Percentiles rank a stretch among this genome's conserved stretches.
Conservation (phyloP, 2,797 vertebrate genomes). For the Coracias cyanogaster region DNA sequence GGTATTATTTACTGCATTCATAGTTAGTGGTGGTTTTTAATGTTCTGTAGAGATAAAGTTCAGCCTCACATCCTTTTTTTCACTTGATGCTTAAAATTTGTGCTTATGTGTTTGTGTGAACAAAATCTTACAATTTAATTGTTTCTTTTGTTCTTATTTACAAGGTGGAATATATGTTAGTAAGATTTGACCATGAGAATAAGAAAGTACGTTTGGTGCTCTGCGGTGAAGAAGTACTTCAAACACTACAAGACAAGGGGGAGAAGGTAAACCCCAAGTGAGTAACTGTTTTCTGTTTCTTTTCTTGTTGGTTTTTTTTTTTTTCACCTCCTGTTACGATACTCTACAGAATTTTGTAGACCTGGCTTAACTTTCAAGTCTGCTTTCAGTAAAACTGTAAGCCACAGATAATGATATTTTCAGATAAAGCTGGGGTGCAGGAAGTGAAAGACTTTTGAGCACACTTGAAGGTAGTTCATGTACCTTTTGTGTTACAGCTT, state of each 20-base stretch:
- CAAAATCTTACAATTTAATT: neutral
- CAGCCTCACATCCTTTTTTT: neutral
- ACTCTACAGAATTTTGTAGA: neutral
- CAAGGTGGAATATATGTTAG: slow-evolving; percentile 97
- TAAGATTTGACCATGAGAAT: slow-evolving; percentile 90
- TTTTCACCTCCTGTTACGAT: neutral
- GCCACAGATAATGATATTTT: neutral
- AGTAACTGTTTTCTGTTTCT: slow-evolving; percentile 69
- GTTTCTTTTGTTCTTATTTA: slow-evolving; percentile 10
- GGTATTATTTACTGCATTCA: neutral
- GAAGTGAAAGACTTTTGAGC: neutral
- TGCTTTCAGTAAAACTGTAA: neutral
- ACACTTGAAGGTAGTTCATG: neutral
- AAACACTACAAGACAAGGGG: slow-evolving; percentile 92
- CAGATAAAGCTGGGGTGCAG: neutral
- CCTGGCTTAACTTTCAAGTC: neutral
- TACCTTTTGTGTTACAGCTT: neutral
- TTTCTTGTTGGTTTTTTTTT: neutral
- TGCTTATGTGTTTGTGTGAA: neutral
- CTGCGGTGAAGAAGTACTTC: slow-evolving; percentile 87
- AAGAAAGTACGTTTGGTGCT: slow-evolving; percentile 89
- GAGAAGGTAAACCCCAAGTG: slow-evolving; percentile 96
- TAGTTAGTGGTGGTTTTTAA: neutral
- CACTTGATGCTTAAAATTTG: neutral
- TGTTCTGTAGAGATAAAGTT: neutral